Percentiles rank a stretch among this genome's conserved stretches.
Evolutionary conservation across 1,140 invertebrate species (phyloP).

Genomic region (Drosophila navojoa): DNA sequence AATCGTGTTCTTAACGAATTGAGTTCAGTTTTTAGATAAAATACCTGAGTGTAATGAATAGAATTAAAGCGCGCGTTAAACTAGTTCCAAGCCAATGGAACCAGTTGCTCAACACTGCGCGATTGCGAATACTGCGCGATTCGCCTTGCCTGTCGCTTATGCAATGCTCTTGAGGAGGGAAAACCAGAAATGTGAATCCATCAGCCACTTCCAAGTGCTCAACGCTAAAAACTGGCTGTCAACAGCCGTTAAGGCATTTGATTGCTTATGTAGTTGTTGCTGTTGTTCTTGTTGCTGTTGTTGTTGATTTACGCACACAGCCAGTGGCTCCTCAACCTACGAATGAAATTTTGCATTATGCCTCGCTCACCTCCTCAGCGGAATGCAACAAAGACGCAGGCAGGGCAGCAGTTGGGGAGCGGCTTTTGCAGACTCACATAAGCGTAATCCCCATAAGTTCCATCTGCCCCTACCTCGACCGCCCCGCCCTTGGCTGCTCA

Average conservation of each 20-base stretch:
- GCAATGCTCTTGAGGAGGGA: constrained; percentile 47
- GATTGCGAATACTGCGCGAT: constrained; percentile 33
- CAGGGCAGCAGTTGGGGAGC: constrained; percentile 14
- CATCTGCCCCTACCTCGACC: neutral
- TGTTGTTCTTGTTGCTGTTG: constrained; percentile 7
- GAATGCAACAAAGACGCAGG: neutral
- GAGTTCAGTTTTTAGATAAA: neutral
- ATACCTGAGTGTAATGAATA: no score
- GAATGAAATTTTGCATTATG: constrained; percentile 45
- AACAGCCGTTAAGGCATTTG: constrained; percentile 39
- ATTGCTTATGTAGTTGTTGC: neutral
- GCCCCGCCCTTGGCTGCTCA: constrained; percentile 3
- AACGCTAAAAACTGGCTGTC: constrained; percentile 44
- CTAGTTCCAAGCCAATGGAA: constrained; percentile 25
- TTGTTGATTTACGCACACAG: constrained; percentile 49
- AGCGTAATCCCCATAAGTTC: constrained; percentile 6
- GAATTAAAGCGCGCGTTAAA: neutral
- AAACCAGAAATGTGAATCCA: constrained; percentile 61
- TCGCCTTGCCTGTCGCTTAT: constrained; percentile 42
- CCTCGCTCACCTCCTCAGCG: neutral
- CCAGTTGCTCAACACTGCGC: constrained; percentile 45
- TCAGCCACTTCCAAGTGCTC: constrained; percentile 27
- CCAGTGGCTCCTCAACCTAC: constrained; percentile 33
- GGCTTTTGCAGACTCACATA: constrained; percentile 48
- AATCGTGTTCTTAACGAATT: neutral